Conservation (phyloP, 2,888 invertebrate genomes). For the Tupiocoris notatus region DNA sequence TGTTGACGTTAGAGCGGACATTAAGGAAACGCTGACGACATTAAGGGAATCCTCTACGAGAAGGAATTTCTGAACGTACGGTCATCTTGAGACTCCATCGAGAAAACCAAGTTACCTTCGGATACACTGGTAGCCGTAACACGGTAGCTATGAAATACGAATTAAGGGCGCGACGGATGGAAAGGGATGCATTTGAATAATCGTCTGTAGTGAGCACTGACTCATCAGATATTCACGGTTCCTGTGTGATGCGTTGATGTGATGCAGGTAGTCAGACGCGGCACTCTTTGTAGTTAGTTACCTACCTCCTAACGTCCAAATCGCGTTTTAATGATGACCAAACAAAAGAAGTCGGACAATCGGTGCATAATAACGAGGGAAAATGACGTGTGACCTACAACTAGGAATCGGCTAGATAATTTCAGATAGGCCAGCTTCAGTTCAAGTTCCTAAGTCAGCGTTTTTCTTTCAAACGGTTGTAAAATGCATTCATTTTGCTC, state of each 20-base stretch:
- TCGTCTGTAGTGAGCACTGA: slow-evolving; percentile 40
- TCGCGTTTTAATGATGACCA: slow-evolving; percentile 21
- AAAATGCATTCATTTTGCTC: too few relatives aligned
- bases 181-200: slow-evolving; percentile 44
- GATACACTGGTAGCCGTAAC: too few relatives aligned
- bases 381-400: background rate
- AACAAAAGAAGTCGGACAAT: background rate
- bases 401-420: too few relatives aligned
- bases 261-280: background rate
- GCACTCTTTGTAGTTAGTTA: background rate
- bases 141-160: slow-evolving; percentile 45
- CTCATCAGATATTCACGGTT: slow-evolving; percentile 43
- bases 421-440: too few relatives aligned
- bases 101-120: too few relatives aligned
- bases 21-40: too few relatives aligned
- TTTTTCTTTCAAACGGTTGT: too few relatives aligned
- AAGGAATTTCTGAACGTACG: too few relatives aligned
- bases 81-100: too few relatives aligned
- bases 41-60: too few relatives aligned
- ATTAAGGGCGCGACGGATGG: slow-evolving; percentile 40
- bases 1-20: too few relatives aligned
- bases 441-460: too few relatives aligned
- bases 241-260: background rate
- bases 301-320: background rate
- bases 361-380: background rate